These are phyloP conservation scores for Thymelicus acteon DNA, from an alignment of 2,888 invertebrate genomes.

Conservation along the genomic window DNA sequence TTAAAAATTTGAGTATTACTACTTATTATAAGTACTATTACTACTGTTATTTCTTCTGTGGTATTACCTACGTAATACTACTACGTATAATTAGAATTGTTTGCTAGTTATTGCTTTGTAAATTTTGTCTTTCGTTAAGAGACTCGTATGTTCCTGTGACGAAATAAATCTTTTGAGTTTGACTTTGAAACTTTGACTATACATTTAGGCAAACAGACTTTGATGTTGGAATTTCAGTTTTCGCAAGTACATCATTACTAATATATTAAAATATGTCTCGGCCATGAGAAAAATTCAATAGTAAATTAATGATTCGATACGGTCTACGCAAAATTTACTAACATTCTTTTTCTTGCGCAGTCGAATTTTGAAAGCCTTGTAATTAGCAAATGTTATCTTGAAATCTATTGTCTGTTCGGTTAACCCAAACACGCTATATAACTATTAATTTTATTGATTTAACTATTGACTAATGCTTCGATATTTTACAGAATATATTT, in stretches of 20 bases:
- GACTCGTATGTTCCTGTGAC: no score
- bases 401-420: background rate
- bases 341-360: constrained; percentile 12
- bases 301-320: constrained; percentile 21
- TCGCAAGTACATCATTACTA: background rate
- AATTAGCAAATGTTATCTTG: constrained; percentile 3
- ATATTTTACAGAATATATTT: no score
- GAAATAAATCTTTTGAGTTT: no score
- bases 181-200: no score
- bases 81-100: no score
- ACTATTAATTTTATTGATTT: constrained; percentile 1
- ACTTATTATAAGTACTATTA: no score
- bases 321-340: constrained; percentile 18
- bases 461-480: background rate
- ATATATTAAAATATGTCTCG: constrained; percentile 11
- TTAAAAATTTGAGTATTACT: no score
- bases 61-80: no score
- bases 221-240: background rate
- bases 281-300: constrained; percentile 13
- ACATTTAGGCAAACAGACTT: background rate
- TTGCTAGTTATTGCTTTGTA: no score
- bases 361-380: constrained; percentile 4
- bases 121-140: no score
- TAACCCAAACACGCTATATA: constrained; percentile 3
- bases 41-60: no score